phyloP scores from a whole-genome alignment of 2,888 invertebrate species.

The Furcula furcula region DNA sequence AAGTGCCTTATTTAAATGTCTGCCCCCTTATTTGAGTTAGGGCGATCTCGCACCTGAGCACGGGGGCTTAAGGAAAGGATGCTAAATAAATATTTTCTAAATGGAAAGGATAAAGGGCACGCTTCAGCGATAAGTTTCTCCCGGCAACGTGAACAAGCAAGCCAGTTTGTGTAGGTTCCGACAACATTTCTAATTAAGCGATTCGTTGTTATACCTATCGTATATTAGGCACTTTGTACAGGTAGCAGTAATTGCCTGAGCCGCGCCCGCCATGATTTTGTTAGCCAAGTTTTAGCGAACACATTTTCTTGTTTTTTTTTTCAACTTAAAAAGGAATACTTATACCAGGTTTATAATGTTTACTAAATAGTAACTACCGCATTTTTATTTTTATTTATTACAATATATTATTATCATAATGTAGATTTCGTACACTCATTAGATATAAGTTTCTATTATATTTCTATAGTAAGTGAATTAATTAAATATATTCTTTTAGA shows the following conservation, averaged over 20 bases:
- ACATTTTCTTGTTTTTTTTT: no score
- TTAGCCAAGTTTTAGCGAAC: slow-evolving; percentile 11
- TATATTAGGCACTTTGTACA: slow-evolving; percentile 24
- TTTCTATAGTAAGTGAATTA: no score
- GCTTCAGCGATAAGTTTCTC: slow-evolving; percentile 67
- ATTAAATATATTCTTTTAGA: no score
- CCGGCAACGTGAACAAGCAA: slow-evolving; percentile 57
- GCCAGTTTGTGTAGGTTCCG: slow-evolving; percentile 59
- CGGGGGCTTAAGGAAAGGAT: slow-evolving; percentile 72
- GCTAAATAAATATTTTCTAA: slow-evolving; percentile 78
- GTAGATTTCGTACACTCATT: no score
- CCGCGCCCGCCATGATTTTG: slow-evolving; percentile 24
- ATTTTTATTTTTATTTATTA: no score
- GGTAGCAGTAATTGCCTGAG: slow-evolving; percentile 22
- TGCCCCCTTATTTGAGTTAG: slow-evolving; percentile 71
- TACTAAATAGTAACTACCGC: no score
- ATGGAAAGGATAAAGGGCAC: slow-evolving; percentile 73
- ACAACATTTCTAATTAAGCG: slow-evolving; percentile 66
- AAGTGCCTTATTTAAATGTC: slow-evolving; percentile 71
- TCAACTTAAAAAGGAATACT: no score
- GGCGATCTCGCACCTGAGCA: slow-evolving; percentile 70
- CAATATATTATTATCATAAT: no score
- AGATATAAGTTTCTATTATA: no score
- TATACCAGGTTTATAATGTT: no score
- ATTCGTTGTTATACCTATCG: slow-evolving; percentile 42